Percentiles rank a stretch among this genome's conserved stretches.
Evolutionary conservation across 2,888 invertebrate genomes (phyloP).

Genomic region (Metallyticus violacea): DNA sequence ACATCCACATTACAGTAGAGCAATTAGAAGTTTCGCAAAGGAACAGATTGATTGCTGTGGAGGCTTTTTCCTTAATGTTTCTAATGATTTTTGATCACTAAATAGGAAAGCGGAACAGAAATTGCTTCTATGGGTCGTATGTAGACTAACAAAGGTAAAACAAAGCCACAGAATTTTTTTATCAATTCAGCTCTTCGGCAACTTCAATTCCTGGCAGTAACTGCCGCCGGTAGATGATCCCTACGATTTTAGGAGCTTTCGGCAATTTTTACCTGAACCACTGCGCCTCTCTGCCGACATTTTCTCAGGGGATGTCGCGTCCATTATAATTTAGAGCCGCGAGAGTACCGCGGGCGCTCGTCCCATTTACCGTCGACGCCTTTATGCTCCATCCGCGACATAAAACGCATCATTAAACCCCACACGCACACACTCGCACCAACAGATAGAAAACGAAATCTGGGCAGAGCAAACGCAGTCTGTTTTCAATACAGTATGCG

Average conservation of each 20-base stretch:
- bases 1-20: too few relatives aligned
- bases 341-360: not conserved
- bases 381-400: not conserved
- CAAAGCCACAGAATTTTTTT: too few relatives aligned
- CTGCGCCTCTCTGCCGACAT: not conserved
- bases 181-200: too few relatives aligned
- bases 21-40: too few relatives aligned
- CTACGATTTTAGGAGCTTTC: not conserved
- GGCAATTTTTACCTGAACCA: not conserved
- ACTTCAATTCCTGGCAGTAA: not conserved
- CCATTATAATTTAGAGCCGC: not conserved
- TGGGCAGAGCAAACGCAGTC: not conserved
- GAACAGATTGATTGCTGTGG: too few relatives aligned
- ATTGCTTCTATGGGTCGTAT: too few relatives aligned
- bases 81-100: too few relatives aligned
- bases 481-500: not conserved
- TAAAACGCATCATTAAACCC: not conserved
- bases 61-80: too few relatives aligned
- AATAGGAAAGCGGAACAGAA: too few relatives aligned
- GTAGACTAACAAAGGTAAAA: too few relatives aligned
- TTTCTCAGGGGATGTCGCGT: not conserved
- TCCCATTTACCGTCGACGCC: not conserved
- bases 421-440: not conserved
- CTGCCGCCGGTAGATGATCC: not conserved
- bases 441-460: not conserved